phyloP scores from a whole-genome alignment of 1,140 invertebrate species.

The Macrobrachium nipponense region DNA sequence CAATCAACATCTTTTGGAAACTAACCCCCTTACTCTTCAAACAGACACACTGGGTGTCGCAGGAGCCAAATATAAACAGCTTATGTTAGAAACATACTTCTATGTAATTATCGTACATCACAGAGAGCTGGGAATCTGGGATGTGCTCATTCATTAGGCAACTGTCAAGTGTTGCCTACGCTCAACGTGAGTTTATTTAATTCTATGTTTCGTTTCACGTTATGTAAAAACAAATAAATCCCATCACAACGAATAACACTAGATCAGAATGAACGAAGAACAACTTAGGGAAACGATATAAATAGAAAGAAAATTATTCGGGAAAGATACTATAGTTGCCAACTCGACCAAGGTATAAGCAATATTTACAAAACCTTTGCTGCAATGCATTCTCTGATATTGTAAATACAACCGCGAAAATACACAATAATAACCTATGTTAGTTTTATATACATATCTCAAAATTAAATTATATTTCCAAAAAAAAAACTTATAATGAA shows the following conservation, averaged over 20 bases:
- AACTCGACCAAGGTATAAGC: constrained; percentile 6
- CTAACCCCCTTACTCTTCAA: no score
- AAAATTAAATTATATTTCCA: no score
- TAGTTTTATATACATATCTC: no score
- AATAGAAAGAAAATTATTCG: background rate
- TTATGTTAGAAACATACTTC: background rate
- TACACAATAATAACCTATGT: background rate
- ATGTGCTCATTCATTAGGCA: constrained; percentile 53
- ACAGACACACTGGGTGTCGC: background rate
- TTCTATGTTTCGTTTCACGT: background rate
- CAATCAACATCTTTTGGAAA: no score
- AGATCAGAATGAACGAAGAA: no score
- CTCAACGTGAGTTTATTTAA: no score
- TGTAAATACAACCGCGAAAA: background rate
- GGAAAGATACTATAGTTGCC: background rate
- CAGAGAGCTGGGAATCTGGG: constrained; percentile 2
- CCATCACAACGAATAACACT: background rate
- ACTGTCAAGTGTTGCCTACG: background rate
- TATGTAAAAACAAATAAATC: background rate
- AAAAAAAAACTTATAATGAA: no score
- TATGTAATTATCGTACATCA: constrained; percentile 5
- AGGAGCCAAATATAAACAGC: background rate
- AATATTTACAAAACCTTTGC: constrained; percentile 3
- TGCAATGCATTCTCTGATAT: background rate
- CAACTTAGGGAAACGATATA: background rate